phyloP scores from a whole-genome alignment of 2,888 invertebrate species.

The Frankliniella fusca region DNA sequence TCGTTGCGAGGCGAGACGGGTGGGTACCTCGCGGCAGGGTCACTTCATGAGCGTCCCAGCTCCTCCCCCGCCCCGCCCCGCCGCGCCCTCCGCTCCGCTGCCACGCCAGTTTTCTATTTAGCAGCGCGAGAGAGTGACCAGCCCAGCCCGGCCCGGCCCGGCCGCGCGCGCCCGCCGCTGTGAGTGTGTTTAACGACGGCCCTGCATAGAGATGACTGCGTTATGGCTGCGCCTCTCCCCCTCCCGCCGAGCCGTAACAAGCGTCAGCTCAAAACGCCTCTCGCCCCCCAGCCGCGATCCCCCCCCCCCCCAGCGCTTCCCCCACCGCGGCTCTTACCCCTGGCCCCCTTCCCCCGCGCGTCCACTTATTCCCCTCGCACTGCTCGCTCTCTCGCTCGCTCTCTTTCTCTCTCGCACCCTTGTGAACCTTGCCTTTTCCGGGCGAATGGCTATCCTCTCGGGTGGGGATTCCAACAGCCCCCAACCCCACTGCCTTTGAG shows the following conservation, averaged over 20 bases:
- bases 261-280: not conserved
- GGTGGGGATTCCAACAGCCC: not conserved
- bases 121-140: no score
- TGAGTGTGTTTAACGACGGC: constrained; percentile 6
- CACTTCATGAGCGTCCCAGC: not conserved
- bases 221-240: not conserved
- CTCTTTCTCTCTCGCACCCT: no score
- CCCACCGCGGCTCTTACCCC: not conserved
- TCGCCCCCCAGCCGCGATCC: not conserved
- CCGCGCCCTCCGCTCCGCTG: not conserved
- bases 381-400: no score
- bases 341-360: no score
- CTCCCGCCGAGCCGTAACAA: not conserved
- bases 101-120: no score
- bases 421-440: not conserved
- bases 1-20: not conserved
- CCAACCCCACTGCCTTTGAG: not conserved
- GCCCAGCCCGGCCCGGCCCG: not conserved
- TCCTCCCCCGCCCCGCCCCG: not conserved
- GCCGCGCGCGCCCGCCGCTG: not conserved
- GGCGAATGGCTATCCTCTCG: constrained; percentile 10
- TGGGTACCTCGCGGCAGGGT: not conserved
- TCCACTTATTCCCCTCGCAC: no score
- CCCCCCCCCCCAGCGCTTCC: not conserved
- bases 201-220: constrained; percentile 4